Conservation (phyloP, 2,113 vertebrate genomes). For the Pelecanoides urinatrix region DNA sequence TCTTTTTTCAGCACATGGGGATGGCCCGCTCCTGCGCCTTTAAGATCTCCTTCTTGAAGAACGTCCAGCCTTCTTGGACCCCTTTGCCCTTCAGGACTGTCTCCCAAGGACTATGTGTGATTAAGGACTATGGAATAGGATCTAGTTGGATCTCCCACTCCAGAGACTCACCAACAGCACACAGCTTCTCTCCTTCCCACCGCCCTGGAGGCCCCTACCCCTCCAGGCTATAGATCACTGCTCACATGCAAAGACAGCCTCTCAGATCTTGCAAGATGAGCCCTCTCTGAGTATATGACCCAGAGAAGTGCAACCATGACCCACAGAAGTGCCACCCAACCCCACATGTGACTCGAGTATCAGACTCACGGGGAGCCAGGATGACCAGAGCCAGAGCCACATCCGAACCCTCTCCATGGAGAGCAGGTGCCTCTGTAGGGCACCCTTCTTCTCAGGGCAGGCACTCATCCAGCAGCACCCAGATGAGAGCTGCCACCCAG, state of each 20-base stretch:
- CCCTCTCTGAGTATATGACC: background rate
- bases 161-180: background rate
- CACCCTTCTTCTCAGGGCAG: background rate
- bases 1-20: no score
- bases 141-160: background rate
- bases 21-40: no score
- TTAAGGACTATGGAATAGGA: background rate
- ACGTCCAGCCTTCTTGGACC: no score
- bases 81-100: no score
- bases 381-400: background rate
- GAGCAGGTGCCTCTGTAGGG: background rate
- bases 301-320: background rate
- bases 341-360: rapidly evolving
- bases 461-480: background rate
- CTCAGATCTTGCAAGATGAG: background rate
- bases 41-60: no score
- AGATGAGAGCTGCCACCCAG: background rate
- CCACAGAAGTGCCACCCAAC: background rate
- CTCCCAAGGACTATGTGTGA: no score
- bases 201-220: rapidly evolving
- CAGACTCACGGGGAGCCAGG: background rate
- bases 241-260: background rate
- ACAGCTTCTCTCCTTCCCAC: background rate
- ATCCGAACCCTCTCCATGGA: background rate
- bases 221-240: background rate